These are phyloP conservation scores for Netelia melanura DNA, from an alignment of 2,888 invertebrate genomes.

Conservation along the genomic window DNA sequence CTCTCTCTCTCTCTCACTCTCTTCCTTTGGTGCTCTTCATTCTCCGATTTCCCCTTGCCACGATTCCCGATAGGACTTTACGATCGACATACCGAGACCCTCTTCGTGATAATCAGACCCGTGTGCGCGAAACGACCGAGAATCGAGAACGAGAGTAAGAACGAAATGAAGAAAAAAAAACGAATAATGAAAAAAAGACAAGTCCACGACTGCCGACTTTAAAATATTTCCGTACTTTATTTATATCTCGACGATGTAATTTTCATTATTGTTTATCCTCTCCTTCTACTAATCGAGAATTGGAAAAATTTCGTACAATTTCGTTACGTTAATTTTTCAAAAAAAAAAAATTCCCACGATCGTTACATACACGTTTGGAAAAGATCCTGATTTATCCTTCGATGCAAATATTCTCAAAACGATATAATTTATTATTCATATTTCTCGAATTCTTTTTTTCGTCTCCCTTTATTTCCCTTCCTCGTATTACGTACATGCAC, in stretches of 20 bases:
- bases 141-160: slow-evolving; percentile 35
- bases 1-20: no score
- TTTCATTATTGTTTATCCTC: not conserved
- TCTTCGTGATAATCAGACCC: slow-evolving; percentile 65
- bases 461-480: not conserved
- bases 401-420: not conserved
- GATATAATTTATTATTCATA: not conserved
- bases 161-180: slow-evolving; percentile 31
- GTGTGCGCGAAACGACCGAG: slow-evolving; percentile 52
- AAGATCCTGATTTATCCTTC: not conserved
- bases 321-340: no score
- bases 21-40: slow-evolving; percentile 21
- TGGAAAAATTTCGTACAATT: no score
- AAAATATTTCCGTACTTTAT: not conserved
- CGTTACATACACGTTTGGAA: no score
- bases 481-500: not conserved
- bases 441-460: not conserved
- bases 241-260: not conserved
- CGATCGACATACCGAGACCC: slow-evolving; percentile 56
- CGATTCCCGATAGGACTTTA: slow-evolving; percentile 61
- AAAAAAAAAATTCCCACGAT: no score
- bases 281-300: not conserved
- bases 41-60: slow-evolving; percentile 2
- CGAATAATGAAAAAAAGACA: not conserved
- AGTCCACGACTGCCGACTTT: slow-evolving; percentile 8